Percentiles rank a stretch among this genome's conserved stretches.
These are phyloP conservation scores for Sanderia malayensis DNA, from an alignment of 30 jellyfish, hydroid and myxozoan species.

Conservation along the genomic window DNA sequence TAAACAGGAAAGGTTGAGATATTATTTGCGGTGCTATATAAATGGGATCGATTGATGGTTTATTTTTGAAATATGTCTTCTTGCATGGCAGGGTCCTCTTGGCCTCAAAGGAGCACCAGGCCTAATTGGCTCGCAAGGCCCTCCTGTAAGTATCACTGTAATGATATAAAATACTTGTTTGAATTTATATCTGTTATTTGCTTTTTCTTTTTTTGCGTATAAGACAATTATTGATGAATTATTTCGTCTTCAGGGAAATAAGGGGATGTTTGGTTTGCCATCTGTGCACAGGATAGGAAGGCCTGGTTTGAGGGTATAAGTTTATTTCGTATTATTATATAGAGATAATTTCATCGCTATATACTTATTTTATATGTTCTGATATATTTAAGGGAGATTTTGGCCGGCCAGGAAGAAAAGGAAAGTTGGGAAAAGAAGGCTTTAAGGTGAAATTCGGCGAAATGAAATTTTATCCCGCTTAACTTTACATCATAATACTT, in stretches of 20 bases:
- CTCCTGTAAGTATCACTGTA: constrained; percentile 11
- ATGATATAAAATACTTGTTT: no score
- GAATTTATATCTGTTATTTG: no score
- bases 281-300: constrained; percentile 46
- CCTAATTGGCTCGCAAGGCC: constrained; percentile 29
- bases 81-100: constrained; percentile 23
- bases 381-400: constrained; percentile 39
- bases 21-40: no score
- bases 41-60: background rate
- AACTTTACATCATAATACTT: no score
- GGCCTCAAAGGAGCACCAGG: constrained; percentile 36
- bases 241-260: constrained; percentile 32
- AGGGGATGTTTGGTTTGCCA: constrained; percentile 50
- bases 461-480: no score
- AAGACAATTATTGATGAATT: no score
- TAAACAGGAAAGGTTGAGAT: no score
- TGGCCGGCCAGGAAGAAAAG: constrained; percentile 44
- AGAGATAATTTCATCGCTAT: no score
- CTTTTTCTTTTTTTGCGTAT: no score
- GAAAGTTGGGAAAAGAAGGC: constrained; percentile 47
- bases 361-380: no score
- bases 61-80: constrained; percentile 4
- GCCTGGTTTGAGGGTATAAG: constrained; percentile 30
- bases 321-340: background rate
- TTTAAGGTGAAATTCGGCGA: no score